Conservation (phyloP, 2,797 vertebrate species). For the Chanos chanos region DNA sequence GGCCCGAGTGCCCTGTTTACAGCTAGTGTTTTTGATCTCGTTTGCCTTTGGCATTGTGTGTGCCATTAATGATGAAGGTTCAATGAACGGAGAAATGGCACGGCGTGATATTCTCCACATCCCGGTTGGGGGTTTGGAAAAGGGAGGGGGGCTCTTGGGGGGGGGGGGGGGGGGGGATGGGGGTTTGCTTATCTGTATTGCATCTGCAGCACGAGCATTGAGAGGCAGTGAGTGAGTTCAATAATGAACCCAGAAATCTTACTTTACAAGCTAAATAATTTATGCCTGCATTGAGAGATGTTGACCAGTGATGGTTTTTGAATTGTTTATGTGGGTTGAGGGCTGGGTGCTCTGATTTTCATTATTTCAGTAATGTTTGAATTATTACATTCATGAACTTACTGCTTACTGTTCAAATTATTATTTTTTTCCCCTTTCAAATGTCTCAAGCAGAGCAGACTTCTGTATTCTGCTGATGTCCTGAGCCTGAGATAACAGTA, state of each 20-base stretch:
- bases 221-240: conserved; percentile 1
- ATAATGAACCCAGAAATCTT: conserved; percentile 21
- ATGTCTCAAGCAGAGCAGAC: conserved; percentile 5
- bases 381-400: conserved; percentile 16
- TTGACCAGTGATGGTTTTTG: conserved; percentile 17
- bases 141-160: neutral
- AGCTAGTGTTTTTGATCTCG: too few species aligned
- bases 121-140: too few species aligned
- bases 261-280: conserved; percentile 32
- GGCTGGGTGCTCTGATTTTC: conserved; percentile 29
- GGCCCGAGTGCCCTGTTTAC: too few species aligned
- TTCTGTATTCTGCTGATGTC: conserved; percentile 32
- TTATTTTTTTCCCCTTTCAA: conserved; percentile 19
- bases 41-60: too few species aligned
- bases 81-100: too few species aligned
- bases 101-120: too few species aligned
- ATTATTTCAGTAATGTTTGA: neutral
- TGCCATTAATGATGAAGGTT: too few species aligned
- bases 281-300: conserved; percentile 10
- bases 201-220: neutral
- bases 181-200: neutral
- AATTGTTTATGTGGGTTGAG: conserved; percentile 2
- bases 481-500: conserved; percentile 11
- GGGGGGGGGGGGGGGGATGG: too few species aligned
- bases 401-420: conserved; percentile 14